Conservation (phyloP, 2,797 vertebrate species). For the Sparus aurata region DNA sequence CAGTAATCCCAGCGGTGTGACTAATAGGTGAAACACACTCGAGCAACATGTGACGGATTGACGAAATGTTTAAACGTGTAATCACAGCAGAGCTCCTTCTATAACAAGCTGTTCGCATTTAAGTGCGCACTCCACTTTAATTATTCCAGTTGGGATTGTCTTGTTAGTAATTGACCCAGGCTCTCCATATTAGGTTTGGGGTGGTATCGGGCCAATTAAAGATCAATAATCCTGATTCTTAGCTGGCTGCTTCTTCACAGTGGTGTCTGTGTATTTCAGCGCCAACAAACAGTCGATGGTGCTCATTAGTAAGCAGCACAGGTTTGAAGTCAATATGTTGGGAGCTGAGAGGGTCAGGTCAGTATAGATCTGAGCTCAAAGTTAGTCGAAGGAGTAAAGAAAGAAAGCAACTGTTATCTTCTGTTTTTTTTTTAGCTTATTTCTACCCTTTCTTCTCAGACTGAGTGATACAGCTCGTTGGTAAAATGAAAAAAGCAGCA, state of each 20-base stretch:
- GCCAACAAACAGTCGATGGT: conserved; percentile 57
- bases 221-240: conserved; percentile 71
- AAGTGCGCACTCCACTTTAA: conserved; percentile 41
- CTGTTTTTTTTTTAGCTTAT: not conserved
- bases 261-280: conserved; percentile 44
- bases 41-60: conserved; percentile 39
- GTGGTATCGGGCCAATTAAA: conserved; percentile 72
- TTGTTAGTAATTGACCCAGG: conserved; percentile 73
- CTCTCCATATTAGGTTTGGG: conserved; percentile 49
- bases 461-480: not conserved
- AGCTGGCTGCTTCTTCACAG: conserved; percentile 47
- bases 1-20: conserved; percentile 17
- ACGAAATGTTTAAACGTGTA: conserved; percentile 34
- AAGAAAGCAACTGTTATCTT: conserved; percentile 24
- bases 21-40: conserved; percentile 17
- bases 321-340: conserved; percentile 54
- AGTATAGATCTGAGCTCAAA: conserved; percentile 54
- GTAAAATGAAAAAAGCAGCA: not conserved
- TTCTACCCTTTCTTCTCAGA: conserved; percentile 2
- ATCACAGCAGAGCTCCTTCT: conserved; percentile 24
- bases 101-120: conserved; percentile 44
- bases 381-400: conserved; percentile 41
- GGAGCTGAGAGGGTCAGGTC: conserved; percentile 57
- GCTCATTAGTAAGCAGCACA: conserved; percentile 67
- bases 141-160: conserved; percentile 60